A percentile compares a stretch with the other conserved stretches of the same genome.
Conservation (phyloP, 64 coral and sea anemone genomes). For the Actinia equina region DNA sequence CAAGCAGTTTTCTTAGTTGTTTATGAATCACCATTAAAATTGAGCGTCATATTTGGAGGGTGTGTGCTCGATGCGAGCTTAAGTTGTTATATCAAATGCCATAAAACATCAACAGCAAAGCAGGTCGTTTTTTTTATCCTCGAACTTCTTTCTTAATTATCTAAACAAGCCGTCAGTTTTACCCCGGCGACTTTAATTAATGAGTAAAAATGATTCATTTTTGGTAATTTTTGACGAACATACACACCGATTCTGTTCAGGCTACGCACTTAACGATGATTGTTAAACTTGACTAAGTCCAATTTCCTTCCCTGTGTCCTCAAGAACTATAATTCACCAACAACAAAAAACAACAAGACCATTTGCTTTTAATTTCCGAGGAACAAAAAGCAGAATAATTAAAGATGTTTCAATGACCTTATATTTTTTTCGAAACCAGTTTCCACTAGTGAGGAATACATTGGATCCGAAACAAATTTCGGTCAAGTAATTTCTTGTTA, state of each 20-base stretch:
- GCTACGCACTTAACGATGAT: too few relatives aligned
- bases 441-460: not conserved
- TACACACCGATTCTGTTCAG: constrained; percentile 29
- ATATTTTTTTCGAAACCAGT: too few relatives aligned
- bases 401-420: too few relatives aligned
- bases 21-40: not conserved
- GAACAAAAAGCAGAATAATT: not conserved
- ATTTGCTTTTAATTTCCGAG: not conserved
- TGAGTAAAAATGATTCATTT: constrained; percentile 79
- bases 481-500: not conserved
- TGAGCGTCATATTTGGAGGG: not conserved
- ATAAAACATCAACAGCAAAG: not conserved
- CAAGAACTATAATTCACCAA: constrained; percentile 16
- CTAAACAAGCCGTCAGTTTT: constrained; percentile 21
- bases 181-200: constrained; percentile 76
- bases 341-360: not conserved
- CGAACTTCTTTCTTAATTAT: constrained; percentile 22
- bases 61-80: not conserved
- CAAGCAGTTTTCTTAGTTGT: not conserved
- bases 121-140: not conserved
- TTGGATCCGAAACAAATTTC: not conserved
- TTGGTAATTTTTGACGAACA: constrained; percentile 69
- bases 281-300: not conserved
- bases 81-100: not conserved
- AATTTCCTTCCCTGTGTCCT: not conserved